Evolutionary conservation across 2,113 vertebrate genomes (phyloP).

Genomic region (Psittacus erithacus): DNA sequence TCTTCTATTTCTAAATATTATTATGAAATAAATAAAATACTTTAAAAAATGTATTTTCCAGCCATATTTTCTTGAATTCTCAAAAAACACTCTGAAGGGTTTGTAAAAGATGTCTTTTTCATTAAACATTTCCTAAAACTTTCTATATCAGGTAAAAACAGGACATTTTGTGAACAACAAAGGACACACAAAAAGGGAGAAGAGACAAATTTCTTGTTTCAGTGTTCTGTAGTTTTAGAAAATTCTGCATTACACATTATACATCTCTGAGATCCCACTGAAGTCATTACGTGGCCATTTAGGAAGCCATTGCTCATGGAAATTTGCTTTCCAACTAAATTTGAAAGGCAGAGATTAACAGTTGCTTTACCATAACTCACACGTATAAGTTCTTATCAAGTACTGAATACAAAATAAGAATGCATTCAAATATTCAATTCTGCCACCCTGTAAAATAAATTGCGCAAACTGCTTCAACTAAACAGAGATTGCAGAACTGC

Average conservation of each 20-base stretch:
- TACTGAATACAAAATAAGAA: neutral
- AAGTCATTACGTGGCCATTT: neutral
- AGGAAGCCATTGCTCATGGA: neutral
- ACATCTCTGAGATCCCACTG: neutral
- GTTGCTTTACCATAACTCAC: neutral
- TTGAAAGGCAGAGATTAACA: neutral
- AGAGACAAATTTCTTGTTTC: neutral
- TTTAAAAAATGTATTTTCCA: slow-evolving; percentile 2
- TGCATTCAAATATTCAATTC: neutral
- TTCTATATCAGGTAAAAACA: neutral
- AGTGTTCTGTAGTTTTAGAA: neutral
- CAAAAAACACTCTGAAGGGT: neutral
- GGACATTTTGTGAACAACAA: neutral
- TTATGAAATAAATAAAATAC: neutral
- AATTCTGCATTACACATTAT: neutral
- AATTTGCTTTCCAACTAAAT: neutral
- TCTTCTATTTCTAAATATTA: neutral
- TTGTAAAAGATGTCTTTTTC: neutral
- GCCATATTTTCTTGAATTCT: neutral
- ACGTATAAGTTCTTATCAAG: neutral
- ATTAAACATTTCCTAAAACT: neutral
- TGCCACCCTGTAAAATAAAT: neutral
- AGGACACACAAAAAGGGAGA: neutral
- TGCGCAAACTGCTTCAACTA: neutral
- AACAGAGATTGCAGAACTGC: neutral